Conservation (phyloP, 2,113 vertebrate species). For the Oxyura jamaicensis region DNA sequence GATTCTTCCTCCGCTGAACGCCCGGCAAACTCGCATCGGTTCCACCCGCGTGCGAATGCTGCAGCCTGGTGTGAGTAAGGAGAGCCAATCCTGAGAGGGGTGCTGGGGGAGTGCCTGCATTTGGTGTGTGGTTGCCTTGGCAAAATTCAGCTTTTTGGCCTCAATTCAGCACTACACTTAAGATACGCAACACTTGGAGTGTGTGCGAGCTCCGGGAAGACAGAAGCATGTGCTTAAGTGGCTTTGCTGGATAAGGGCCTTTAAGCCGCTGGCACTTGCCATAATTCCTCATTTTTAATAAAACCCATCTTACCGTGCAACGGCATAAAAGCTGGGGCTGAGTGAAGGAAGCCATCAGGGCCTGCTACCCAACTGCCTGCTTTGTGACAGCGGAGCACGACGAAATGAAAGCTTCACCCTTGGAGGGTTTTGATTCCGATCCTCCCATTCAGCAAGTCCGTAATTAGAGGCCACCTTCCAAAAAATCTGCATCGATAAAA, state of each 20-base stretch:
- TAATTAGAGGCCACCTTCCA: conserved; percentile 71
- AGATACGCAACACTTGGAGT: not conserved
- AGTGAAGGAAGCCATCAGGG: not conserved
- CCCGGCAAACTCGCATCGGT: not conserved
- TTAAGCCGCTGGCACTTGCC: not conserved
- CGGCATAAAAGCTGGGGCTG: not conserved
- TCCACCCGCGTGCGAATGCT: not conserved
- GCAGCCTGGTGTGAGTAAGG: not conserved
- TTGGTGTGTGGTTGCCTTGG: not conserved
- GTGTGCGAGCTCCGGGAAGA: not conserved
- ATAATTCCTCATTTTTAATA: conserved; percentile 30
- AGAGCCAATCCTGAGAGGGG: not conserved
- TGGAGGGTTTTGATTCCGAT: conserved; percentile 45
- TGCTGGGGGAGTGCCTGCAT: not conserved
- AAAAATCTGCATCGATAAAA: conserved; percentile 41
- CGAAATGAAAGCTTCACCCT: conserved; percentile 54
- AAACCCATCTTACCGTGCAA: not conserved
- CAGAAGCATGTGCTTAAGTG: conserved; percentile 1
- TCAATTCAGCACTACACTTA: conserved; percentile 43
- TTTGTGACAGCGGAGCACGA: conserved; percentile 44
- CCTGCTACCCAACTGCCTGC: conserved; percentile 39
- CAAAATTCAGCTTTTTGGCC: conserved; percentile 23
- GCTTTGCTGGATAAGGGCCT: conserved; percentile 32
- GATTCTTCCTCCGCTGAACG: not conserved
- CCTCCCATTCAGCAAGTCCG: conserved; percentile 62